A percentile compares a stretch with the other conserved stretches of the same genome.
These are phyloP conservation scores for Arothron firmamentum DNA, from an alignment of 2,113 vertebrate species.

Conservation along the genomic window DNA sequence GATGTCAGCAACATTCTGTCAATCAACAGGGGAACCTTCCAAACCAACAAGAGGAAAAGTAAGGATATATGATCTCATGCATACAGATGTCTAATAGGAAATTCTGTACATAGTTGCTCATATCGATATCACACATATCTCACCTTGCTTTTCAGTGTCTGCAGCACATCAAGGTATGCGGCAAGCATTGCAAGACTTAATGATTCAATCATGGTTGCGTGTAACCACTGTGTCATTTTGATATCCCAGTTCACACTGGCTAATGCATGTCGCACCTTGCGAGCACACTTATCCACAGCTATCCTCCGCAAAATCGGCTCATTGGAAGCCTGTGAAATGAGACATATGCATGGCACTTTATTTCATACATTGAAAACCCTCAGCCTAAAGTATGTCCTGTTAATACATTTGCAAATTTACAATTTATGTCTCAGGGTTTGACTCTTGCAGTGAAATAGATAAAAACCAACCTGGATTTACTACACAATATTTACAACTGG, in stretches of 20 bases:
- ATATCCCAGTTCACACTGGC: constrained; percentile 92
- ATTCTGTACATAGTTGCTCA: neutral
- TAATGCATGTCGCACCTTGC: constrained; percentile 90
- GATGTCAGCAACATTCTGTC: constrained; percentile 93
- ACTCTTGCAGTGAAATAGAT: too few relatives aligned
- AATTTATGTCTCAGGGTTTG: too few relatives aligned
- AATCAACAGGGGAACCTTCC: constrained; percentile 88
- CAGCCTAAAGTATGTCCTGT: too few relatives aligned
- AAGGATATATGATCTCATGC: neutral
- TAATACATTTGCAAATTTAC: too few relatives aligned
- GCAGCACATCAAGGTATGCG: constrained; percentile 93
- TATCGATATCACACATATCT: neutral
- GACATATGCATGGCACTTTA: neutral
- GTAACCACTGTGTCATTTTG: constrained; percentile 95
- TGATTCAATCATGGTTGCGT: constrained; percentile 89
- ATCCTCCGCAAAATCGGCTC: constrained; percentile 91
- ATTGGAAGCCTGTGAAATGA: constrained; percentile 81
- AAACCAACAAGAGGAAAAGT: constrained; percentile 6
- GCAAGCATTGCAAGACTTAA: constrained; percentile 92
- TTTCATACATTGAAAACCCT: too few relatives aligned
- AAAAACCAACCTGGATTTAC: too few relatives aligned
- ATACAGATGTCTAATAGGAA: neutral
- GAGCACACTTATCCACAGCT: constrained; percentile 93
- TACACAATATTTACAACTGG: too few relatives aligned
- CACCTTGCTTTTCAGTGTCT: constrained; percentile 96